Evolutionary conservation across 2,888 invertebrate genomes (phyloP), one percentile per base, ranked within the genome.

Genomic region (Chouioia cunea): DNA sequence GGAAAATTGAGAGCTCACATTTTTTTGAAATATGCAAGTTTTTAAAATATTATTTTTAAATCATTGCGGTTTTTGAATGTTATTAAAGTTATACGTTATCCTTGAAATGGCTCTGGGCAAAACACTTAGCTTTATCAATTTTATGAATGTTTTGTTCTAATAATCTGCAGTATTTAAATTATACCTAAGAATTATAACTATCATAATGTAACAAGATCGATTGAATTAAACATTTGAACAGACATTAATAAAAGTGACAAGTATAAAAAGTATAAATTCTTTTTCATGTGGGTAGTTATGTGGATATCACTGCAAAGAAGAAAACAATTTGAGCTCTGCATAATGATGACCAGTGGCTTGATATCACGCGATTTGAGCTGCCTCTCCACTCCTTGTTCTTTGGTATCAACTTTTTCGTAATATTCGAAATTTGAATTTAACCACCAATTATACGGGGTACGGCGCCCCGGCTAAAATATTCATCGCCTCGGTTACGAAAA

Each of bases 371-470:
- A 65, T 36, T 48, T 67, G 52, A 79, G 79, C 84, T 83, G 77
- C 59, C 60, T 60, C 63, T 52, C 54, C 36, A 54, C 23, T 18
- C 44, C n/a, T 12, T 27, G 3, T n/a, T 23, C 27, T 22, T 23
- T 14, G 59, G 50, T 16, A 44, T 54, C 58, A 66, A 73, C 57
- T 70, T 82, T 81, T 80, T 79, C 79, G 78, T 78, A 80, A 81
- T 79, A 81, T 80, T 77, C 78, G 76, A 46, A 83, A 83, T 83
- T 83, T 82, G 79, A 82, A 83, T 83, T 83, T 82, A 81, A 84
- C 83, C 83, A 81, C 82, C 78, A 78, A 78, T 78, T 78, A 78
- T 77, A 69, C 74, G 73, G 75, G 73, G 76, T 76, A 73, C 76
- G 76, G 50, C n/a, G 50, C 36, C 36, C 36, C n/a, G 54, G 78